Base-by-base conservation (phyloP, 35 echinoderm and acorn worm genomes). In the Lytechinus variegatus region DNA sequence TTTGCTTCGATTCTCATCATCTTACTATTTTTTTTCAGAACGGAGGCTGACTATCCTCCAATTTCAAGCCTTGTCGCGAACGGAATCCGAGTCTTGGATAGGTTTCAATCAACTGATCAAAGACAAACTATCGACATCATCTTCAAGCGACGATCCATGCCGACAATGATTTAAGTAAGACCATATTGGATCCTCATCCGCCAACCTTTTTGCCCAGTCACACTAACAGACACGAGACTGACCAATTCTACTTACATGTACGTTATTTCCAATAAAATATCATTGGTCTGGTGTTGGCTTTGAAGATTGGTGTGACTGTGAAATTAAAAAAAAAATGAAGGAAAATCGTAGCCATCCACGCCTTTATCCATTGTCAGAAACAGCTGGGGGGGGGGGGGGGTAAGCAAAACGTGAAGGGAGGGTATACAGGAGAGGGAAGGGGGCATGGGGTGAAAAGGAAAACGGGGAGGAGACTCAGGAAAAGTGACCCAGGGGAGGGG, bases 61-160 rank as follows among this genome's bases (percentile, higher is more conserved):
- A 90, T 90, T 90, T 90, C 88, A 90, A 90, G 88, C 88, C 88
- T 28, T 90, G 52, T 90, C 88, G 88, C 29, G 29, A 90, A 52
- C 88, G 88, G 10, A 52, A 90, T 90, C 4, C 88, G n/a, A 90
- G 88, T 44, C 28, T 44, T 44, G 12, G 66, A 24, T 19, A 19
- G 21, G 16, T 29, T 90, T 90, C 88, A 90, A 58, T 79, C 16
- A 72, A 72, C 16, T 3, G 61, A 10, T 21, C 66, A 24, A 24
- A 24, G 66, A 79, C n/a, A 24, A 79, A 79, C 66, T 24, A 79
- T 24, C 66, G n/a, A n/a, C 66, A 79, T 13, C 56, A 58, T 28
- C 52, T 54, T 90, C 27, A 12, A 90, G 16, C 88, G 27, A 52
- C 88, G 24, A 54, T 51, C 88, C 88, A 10, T 90, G 88, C 88